A percentile compares a stretch with the other conserved stretches of the same genome.
phyloP scores from a whole-genome alignment of 1,140 invertebrate genomes.

The Drosophila mayri region DNA sequence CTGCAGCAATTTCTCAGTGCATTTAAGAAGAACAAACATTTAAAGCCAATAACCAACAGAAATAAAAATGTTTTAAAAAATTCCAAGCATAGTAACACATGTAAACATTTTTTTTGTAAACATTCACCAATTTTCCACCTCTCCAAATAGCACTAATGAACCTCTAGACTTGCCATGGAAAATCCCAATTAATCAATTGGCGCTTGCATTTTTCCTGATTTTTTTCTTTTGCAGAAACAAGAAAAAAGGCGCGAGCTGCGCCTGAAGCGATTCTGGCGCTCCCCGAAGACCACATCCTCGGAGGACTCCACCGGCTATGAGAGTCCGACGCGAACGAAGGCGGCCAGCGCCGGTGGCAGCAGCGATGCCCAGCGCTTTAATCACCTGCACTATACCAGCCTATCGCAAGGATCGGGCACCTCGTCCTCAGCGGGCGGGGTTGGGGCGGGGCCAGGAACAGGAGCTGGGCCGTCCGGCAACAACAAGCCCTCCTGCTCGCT shows the following conservation, averaged over 20 bases:
- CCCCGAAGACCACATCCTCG: constrained; percentile 84
- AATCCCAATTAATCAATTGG: constrained; percentile 30
- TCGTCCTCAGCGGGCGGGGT: constrained; percentile 54
- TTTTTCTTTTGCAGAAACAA: constrained; percentile 78
- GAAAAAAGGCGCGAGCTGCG: constrained; percentile 86
- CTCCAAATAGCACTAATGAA: constrained; percentile 8
- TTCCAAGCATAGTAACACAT: neutral
- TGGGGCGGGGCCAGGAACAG: constrained; percentile 27
- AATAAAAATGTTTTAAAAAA: neutral
- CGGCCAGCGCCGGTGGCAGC: constrained; percentile 41
- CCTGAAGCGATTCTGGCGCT: constrained; percentile 85
- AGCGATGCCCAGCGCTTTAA: constrained; percentile 82
- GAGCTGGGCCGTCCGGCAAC: constrained; percentile 41
- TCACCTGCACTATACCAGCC: constrained; percentile 81
- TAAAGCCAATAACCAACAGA: neutral
- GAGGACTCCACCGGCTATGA: constrained; percentile 84
- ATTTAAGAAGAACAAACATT: neutral
- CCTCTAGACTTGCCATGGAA: neutral
- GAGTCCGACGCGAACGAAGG: constrained; percentile 80
- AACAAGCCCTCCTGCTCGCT: constrained; percentile 86
- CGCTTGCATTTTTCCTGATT: neutral
- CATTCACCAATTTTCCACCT: neutral
- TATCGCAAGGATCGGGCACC: constrained; percentile 75
- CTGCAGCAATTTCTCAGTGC: neutral
- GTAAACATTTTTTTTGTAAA: constrained; percentile 2